Evolutionary conservation across 2,888 invertebrate genomes (phyloP).

Genomic region (Cheilosia vernalis): DNA sequence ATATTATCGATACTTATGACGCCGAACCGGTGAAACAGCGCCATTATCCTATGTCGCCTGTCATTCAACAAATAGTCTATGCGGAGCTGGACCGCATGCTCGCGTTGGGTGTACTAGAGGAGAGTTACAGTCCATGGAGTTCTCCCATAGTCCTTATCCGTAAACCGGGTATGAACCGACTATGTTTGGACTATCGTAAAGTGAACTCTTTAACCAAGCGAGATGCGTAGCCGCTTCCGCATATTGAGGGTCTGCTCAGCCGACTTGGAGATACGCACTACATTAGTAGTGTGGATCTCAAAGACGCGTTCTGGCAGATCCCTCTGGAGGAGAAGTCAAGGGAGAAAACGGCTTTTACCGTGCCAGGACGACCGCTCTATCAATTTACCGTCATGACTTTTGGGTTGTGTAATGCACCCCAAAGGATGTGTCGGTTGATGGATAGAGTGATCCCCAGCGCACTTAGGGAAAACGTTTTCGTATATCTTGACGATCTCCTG

Average conservation of each 20-base stretch:
- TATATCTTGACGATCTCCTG: neutral
- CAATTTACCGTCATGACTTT: neutral
- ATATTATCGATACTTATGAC: too few relatives aligned
- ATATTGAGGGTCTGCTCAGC: constrained; percentile 7
- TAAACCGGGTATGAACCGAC: neutral
- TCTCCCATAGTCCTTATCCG: constrained; percentile 1
- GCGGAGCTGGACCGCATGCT: constrained; percentile 20
- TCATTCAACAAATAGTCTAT: neutral
- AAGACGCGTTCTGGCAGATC: neutral
- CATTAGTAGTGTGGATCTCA: constrained; percentile 6
- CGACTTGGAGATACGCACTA: neutral
- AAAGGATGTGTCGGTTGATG: constrained; percentile 1
- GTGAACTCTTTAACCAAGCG: neutral
- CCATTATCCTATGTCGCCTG: neutral
- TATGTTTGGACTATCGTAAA: neutral
- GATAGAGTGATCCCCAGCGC: neutral
- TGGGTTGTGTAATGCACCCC: neutral
- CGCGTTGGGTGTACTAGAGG: constrained; percentile 1
- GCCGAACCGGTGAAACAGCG: too few relatives aligned
- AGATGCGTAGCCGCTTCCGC: neutral
- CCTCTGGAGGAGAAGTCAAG: neutral
- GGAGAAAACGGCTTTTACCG: neutral
- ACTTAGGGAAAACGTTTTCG: neutral
- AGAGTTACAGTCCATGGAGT: constrained; percentile 1
- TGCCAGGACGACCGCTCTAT: neutral